Percentiles rank a stretch among this genome's conserved stretches.
phyloP scores from a whole-genome alignment of 2,888 invertebrate genomes.

The Stenolophus ochropezus region DNA sequence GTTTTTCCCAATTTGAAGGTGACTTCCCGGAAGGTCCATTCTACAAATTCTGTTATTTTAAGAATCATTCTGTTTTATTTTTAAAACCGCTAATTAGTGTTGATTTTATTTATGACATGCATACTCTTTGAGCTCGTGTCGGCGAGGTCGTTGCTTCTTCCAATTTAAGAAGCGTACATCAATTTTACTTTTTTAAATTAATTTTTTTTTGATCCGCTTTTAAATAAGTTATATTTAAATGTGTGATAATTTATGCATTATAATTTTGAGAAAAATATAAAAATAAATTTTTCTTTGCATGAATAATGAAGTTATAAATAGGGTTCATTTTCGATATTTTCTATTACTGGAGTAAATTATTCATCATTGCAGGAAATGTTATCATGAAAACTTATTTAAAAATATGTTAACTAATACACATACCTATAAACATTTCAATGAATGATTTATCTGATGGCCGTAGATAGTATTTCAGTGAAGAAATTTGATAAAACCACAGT shows the following conservation, averaged over 20 bases:
- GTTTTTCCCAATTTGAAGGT: too few species aligned
- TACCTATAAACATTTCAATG: too few species aligned
- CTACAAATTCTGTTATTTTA: background rate
- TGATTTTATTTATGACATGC: conserved; percentile 16
- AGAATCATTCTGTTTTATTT: background rate
- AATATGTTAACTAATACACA: too few species aligned
- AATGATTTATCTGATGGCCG: too few species aligned
- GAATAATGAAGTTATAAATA: conserved; percentile 10
- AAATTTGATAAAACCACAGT: too few species aligned
- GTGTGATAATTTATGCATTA: conserved; percentile 38
- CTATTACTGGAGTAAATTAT: too few species aligned
- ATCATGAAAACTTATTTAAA: too few species aligned
- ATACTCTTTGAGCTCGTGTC: background rate
- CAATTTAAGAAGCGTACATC: background rate
- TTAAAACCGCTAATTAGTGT: background rate
- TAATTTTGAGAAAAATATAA: conserved; percentile 39
- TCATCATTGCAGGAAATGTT: too few species aligned
- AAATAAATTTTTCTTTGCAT: conserved; percentile 37
- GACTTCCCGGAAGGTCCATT: background rate
- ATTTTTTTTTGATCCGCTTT: conserved; percentile 18
- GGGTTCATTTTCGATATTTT: too few species aligned
- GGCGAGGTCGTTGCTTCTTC: conserved; percentile 11
- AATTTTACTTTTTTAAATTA: conserved; percentile 32
- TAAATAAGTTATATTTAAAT: conserved; percentile 33
- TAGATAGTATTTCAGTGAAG: too few species aligned